Conservation (phyloP, 2,888 invertebrate species). For the Sarcophaga rosellei region DNA sequence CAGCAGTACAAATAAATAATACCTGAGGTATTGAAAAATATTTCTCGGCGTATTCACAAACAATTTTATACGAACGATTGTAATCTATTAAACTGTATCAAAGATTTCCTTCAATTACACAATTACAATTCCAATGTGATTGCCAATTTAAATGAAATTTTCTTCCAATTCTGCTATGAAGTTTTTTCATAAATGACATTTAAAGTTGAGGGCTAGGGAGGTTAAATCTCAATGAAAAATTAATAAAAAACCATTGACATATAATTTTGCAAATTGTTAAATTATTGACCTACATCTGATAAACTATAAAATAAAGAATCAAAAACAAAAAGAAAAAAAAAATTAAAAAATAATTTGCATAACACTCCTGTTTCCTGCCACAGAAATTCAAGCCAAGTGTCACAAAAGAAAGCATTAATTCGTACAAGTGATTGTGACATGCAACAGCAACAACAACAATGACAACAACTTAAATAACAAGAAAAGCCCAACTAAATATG, state of each 20-base stretch:
- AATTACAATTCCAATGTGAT: too few species aligned
- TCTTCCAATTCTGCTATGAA: too few species aligned
- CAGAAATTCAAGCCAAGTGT: conserved; percentile 67
- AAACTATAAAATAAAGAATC: conserved; percentile 28
- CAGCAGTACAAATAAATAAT: too few species aligned
- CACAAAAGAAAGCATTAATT: conserved; percentile 68
- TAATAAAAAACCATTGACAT: conserved; percentile 42
- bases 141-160: too few species aligned
- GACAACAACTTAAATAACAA: not conserved
- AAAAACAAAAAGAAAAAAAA: not conserved
- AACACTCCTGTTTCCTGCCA: conserved; percentile 69
- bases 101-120: too few species aligned
- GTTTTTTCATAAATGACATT: not conserved
- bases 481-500: conserved; percentile 44
- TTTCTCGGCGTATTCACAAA: too few species aligned
- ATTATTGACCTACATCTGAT: conserved; percentile 66
- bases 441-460: conserved; percentile 39
- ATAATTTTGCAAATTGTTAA: conserved; percentile 62
- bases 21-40: too few species aligned
- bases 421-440: conserved; percentile 67
- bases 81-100: too few species aligned
- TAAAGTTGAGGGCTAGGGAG: not conserved
- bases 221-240: conserved; percentile 6
- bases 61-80: too few species aligned
- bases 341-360: conserved; percentile 62